Evolutionary conservation across 2,797 vertebrate genomes (phyloP).

Genomic region (Salmo trutta): DNA sequence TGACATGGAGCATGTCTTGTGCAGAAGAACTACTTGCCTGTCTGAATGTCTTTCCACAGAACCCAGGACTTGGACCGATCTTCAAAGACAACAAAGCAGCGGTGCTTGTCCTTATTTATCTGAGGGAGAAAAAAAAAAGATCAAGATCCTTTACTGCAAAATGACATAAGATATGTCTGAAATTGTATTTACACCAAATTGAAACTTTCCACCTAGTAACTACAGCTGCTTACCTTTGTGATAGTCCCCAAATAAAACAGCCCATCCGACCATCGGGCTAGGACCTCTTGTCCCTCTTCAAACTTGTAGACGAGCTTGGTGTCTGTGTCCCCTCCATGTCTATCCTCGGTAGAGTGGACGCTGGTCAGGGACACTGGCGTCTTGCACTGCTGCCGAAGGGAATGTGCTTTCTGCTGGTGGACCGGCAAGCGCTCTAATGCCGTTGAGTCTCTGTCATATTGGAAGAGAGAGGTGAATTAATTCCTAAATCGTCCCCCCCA

Average conservation of each 20-base stretch:
- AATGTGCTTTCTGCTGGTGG: constrained; percentile 85
- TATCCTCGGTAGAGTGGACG: constrained; percentile 82
- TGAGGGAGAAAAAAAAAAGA: constrained; percentile 60
- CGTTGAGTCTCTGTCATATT: constrained; percentile 86
- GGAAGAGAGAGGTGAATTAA: background rate
- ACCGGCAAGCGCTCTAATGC: constrained; percentile 90
- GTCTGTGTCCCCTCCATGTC: constrained; percentile 83
- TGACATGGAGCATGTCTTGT: background rate
- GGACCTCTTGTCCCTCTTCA: constrained; percentile 96
- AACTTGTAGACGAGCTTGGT: constrained; percentile 88
- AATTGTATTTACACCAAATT: background rate
- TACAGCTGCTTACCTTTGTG: constrained; percentile 12
- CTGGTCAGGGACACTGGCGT: constrained; percentile 83
- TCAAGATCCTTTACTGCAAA: background rate
- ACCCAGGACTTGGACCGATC: constrained; percentile 98
- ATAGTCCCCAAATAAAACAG: constrained; percentile 99
- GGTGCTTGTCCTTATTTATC: constrained; percentile 94
- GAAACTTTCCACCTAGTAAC: background rate
- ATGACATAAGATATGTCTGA: background rate
- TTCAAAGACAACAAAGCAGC: constrained; percentile 98
- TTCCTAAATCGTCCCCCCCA: no score
- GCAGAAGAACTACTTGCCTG: constrained; percentile 75
- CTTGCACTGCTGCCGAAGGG: constrained; percentile 81
- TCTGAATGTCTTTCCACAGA: constrained; percentile 99
- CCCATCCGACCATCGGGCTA: constrained; percentile 99